Percentiles rank a stretch among this genome's conserved stretches.
phyloP scores from a whole-genome alignment of 2,888 invertebrate genomes.

The Drosophila anomelani region DNA sequence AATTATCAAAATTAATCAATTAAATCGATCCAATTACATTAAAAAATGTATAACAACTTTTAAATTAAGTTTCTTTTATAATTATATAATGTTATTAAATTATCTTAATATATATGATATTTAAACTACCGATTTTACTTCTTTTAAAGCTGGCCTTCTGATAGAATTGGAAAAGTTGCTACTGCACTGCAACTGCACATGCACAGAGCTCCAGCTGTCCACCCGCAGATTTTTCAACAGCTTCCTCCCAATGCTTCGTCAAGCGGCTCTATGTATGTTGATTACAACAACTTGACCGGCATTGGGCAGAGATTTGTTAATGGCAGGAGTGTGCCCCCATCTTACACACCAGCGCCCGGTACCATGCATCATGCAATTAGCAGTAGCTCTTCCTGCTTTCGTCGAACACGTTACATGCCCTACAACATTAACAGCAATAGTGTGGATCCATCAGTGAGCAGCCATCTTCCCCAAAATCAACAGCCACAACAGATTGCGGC shows the following conservation, averaged over 20 bases:
- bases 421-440: conserved; percentile 80
- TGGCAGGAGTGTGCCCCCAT: conserved; percentile 45
- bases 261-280: conserved; percentile 31
- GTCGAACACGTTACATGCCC: conserved; percentile 83
- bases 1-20: too few species aligned
- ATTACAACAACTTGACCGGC: conserved; percentile 56
- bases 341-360: conserved; percentile 46
- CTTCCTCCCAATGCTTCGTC: conserved; percentile 6
- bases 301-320: conserved; percentile 52
- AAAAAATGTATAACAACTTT: too few species aligned
- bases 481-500: conserved; percentile 15
- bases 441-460: conserved; percentile 47
- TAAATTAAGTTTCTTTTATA: too few species aligned
- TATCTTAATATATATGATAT: neutral
- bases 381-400: conserved; percentile 67
- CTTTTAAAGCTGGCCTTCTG: conserved; percentile 56
- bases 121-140: neutral
- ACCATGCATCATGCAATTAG: conserved; percentile 43
- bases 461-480: conserved; percentile 17
- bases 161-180: conserved; percentile 59
- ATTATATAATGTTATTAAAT: too few species aligned
- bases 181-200: conserved; percentile 42
- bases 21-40: too few species aligned
- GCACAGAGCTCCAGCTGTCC: conserved; percentile 16
- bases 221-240: conserved; percentile 13